Evolutionary conservation across 2,113 vertebrate species (phyloP).

Genomic region (Pomatorhinus ruficollis): DNA sequence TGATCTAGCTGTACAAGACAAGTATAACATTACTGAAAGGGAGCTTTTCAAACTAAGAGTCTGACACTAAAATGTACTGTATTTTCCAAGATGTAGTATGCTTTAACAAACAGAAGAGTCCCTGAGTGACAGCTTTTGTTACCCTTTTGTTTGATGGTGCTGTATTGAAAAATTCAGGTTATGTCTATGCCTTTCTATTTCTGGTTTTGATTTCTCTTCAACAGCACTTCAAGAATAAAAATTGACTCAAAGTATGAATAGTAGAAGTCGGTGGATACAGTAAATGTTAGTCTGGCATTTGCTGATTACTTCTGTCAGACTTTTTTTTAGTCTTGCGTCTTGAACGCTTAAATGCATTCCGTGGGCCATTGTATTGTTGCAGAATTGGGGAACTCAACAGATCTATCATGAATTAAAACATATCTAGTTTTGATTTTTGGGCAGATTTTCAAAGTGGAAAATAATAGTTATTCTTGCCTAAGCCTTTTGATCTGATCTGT

Average conservation of each 20-base stretch:
- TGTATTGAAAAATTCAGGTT: constrained; percentile 71
- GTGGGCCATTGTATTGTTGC: constrained; percentile 12
- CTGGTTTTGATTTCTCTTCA: constrained; percentile 63
- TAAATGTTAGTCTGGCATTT: constrained; percentile 59
- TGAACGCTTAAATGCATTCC: constrained; percentile 13
- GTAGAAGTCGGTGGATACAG: constrained; percentile 17
- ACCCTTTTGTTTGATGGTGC: constrained; percentile 65
- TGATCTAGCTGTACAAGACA: constrained; percentile 64
- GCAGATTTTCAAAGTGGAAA: background rate
- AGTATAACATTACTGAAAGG: constrained; percentile 65
- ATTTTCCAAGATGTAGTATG: constrained; percentile 45
- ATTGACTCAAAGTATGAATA: constrained; percentile 47
- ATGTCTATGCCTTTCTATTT: constrained; percentile 57
- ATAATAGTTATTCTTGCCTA: background rate
- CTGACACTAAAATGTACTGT: constrained; percentile 54
- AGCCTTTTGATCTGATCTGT: rapidly evolving
- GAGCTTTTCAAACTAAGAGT: constrained; percentile 68
- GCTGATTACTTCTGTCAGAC: constrained; percentile 47
- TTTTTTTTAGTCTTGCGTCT: background rate
- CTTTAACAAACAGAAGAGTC: constrained; percentile 67
- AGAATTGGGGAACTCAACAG: constrained; percentile 13
- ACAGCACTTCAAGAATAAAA: constrained; percentile 56
- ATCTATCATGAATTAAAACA: background rate
- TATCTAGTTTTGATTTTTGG: background rate
- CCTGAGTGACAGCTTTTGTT: constrained; percentile 74